Evolutionary conservation across 1,140 invertebrate genomes (phyloP).

Genomic region (Tachypleus tridentatus): DNA sequence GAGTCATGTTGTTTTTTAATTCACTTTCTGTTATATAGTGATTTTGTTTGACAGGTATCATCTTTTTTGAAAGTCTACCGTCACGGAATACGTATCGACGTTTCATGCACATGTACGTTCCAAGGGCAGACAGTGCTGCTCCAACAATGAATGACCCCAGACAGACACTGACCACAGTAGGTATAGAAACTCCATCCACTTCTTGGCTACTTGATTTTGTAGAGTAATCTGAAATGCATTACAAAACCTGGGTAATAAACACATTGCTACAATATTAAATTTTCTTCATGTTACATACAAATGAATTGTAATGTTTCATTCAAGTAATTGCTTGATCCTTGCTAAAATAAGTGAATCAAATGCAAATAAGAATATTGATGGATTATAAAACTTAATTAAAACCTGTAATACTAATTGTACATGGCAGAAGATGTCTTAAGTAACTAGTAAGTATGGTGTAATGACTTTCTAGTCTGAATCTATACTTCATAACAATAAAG

Average conservation of each 20-base stretch:
- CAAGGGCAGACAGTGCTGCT: constrained; percentile 31
- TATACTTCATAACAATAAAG: no score
- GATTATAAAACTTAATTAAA: no score
- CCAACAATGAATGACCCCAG: constrained; percentile 38
- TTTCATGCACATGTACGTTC: constrained; percentile 35
- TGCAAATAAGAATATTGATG: no score
- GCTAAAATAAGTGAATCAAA: no score
- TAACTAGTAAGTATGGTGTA: no score
- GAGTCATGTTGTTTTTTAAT: constrained; percentile 18
- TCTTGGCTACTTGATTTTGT: constrained; percentile 4
- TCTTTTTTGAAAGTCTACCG: constrained; percentile 1
- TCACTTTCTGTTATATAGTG: constrained; percentile 17
- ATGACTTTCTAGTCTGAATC: no score
- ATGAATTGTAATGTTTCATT: background rate
- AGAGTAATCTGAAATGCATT: constrained; percentile 5
- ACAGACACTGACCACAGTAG: constrained; percentile 43
- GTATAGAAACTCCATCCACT: constrained; percentile 31
- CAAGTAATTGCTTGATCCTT: background rate
- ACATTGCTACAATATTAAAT: background rate
- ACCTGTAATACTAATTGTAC: no score
- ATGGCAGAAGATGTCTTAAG: no score
- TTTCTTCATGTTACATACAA: background rate
- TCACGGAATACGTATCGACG: background rate
- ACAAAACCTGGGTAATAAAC: constrained; percentile 2
- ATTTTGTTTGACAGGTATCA: constrained; percentile 22